Base-by-base conservation (phyloP, 2,797 vertebrate genomes). In the Chaenodraco wilsoni region DNA sequence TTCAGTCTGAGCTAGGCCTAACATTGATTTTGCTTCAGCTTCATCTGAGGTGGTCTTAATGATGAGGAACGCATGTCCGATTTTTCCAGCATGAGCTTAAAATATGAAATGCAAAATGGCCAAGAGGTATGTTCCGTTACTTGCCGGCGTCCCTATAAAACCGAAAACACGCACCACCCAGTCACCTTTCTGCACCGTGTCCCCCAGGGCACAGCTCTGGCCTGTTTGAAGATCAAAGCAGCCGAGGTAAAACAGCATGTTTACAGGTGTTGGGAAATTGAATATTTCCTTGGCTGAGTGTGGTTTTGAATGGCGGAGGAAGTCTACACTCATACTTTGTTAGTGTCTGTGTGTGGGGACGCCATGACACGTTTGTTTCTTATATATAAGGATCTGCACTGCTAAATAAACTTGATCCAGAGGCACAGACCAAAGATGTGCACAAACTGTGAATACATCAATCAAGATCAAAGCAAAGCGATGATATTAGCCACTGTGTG, bases 221-320 rank as follows among this genome's bases (percentile, higher is more conserved):
- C 84, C 85, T 92, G 89, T 94, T 93, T 93, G 90, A 94, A 93
- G 90, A 94, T 94, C 91, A 94, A 94, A 94, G 88, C 40, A 33
- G 68, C 79, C 17, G 79, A 88, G 91, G 86, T 92, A 88, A 93
- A 92, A 92, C 91, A 90, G 87, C 83, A 83, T 86, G 87, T 93
- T 94, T 93, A 93, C 86, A 94, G 90, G 93, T 94, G 90, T 82
- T 69, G 80, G 91, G 89, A 93, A 94, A 95, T 94, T 92, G 88
- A 93, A 94, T 84, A 92, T 94, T 90, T 94, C 92, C 93, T 91
- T 37, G 61, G 67, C 80, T 63, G 72, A 86, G 78, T 84, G 83
- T 83, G 84, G 76, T 75, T 86, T 71, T 60, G 55, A 87, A 86
- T 78, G 69, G 65, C 56, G 40, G 67, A 82, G 88, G 76, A 82